A percentile compares a stretch with the other conserved stretches of the same genome.
phyloP scores from a whole-genome alignment of 2,797 vertebrate genomes.

The Acanthiza pusilla region DNA sequence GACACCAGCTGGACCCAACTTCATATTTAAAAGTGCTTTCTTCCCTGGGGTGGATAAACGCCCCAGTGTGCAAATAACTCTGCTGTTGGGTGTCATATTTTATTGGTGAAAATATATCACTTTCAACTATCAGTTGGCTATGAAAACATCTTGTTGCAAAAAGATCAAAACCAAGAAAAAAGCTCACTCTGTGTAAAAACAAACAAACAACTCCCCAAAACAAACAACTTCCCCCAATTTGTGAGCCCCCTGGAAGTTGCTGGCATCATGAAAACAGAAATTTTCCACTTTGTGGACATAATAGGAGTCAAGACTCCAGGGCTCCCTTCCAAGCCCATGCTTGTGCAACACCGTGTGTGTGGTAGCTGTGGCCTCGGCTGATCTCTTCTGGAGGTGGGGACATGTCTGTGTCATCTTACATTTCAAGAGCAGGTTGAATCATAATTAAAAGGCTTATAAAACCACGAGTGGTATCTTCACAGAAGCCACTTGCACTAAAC shows the following conservation, averaged over 20 bases:
- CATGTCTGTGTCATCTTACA: neutral
- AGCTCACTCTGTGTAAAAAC: neutral
- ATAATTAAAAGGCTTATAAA: neutral
- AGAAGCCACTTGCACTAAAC: neutral
- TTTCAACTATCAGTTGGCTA: neutral
- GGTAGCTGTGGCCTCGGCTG: neutral
- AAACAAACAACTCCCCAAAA: neutral
- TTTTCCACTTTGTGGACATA: neutral
- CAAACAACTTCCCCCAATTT: neutral
- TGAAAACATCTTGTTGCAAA: neutral
- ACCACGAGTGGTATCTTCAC: neutral
- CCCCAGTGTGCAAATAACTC: neutral
- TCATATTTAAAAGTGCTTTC: slow-evolving; percentile 13
- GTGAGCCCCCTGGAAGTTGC: neutral
- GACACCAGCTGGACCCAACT: neutral
- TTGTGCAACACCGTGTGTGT: neutral
- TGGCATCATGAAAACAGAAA: neutral
- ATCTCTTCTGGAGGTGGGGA: neutral
- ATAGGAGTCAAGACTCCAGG: neutral
- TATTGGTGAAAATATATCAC: slow-evolving; percentile 4
- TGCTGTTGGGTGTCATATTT: neutral
- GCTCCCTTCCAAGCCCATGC: neutral
- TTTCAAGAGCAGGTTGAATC: neutral
- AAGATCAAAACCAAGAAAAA: slow-evolving; percentile 13
- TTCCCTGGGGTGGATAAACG: neutral